Evolutionary conservation across 2,888 invertebrate genomes (phyloP).

Genomic region (Dryomyza anilis): DNA sequence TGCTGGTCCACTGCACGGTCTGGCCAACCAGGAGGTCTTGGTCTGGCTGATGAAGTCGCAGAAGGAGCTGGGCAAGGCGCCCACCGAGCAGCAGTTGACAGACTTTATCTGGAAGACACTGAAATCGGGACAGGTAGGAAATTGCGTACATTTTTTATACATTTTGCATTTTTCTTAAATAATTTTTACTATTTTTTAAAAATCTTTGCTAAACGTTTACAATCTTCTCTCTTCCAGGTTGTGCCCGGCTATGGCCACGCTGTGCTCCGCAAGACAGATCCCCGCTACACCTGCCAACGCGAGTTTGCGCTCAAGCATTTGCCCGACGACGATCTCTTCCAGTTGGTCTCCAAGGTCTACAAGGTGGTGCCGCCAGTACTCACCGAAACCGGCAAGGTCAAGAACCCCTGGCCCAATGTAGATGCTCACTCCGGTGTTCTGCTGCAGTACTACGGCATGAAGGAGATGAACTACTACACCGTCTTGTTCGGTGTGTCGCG

Average conservation of each 20-base stretch:
- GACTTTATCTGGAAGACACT: slow-evolving; percentile 97
- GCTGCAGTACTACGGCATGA: slow-evolving; percentile 83
- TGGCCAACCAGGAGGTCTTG: slow-evolving; percentile 92
- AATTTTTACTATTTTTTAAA: background rate
- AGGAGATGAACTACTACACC: slow-evolving; percentile 90
- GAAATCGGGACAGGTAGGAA: slow-evolving; percentile 73
- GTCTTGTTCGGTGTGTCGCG: slow-evolving; percentile 88
- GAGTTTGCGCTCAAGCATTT: slow-evolving; percentile 86
- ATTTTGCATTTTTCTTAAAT: slow-evolving; percentile 1
- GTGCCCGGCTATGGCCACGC: slow-evolving; percentile 91
- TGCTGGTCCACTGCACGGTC: slow-evolving; percentile 86
- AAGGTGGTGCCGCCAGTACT: slow-evolving; percentile 83
- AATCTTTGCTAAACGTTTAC: no score
- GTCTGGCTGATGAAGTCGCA: slow-evolving; percentile 92
- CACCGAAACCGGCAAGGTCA: slow-evolving; percentile 82
- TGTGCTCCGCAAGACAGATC: slow-evolving; percentile 87
- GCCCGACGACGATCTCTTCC: slow-evolving; percentile 79
- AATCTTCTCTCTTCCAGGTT: slow-evolving; percentile 65
- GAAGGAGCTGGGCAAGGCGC: slow-evolving; percentile 81
- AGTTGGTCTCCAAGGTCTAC: slow-evolving; percentile 80
- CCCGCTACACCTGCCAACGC: slow-evolving; percentile 78
- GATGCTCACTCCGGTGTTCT: slow-evolving; percentile 89
- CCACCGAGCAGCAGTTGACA: slow-evolving; percentile 88
- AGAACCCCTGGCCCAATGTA: slow-evolving; percentile 94
- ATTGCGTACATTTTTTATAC: background rate